Evolutionary conservation across 2,888 invertebrate species (phyloP), one percentile per base, ranked within the genome.

Genomic region (Eupithecia dodoneata): DNA sequence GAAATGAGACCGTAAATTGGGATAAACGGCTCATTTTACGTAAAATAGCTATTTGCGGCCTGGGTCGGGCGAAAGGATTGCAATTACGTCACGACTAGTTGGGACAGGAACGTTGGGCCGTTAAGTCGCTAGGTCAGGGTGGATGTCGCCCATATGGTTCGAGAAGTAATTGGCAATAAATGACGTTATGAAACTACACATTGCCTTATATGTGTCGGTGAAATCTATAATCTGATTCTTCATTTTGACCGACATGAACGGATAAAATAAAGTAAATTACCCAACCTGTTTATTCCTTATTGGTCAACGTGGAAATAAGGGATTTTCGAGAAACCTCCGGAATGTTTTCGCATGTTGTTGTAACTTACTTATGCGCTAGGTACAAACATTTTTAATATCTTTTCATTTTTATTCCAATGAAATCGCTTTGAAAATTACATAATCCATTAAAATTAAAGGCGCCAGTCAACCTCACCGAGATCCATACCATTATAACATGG

Each of bases 1-100:
- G 87, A 88, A 85, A 88, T 88, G 80, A 82, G 80, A 76, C 78
- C 75, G 79, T 85, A 85, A 86, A 85, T 84, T 79, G 78, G 71
- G 49, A 79, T 79, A 80, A 78, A 78, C 76, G 70, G 80, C 63
- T 79, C 76, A 78, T 81, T 81, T 79, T 73, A 77, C 76, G 79
- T 84, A 80, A 86, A 83, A 84, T 85, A 83, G 77, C 81, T 78
- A 78, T 84, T 81, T 84, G 78, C 73, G 78, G 78, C 67, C 10
- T 49, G 49, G 71, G 72, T 67, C 69, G 41, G 72, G 74, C 72
- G 72, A 74, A 74, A 79, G 74, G 74, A 76, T 72, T 71, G 75
- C 75, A 73, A 78, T 78, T 75, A 76, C 78, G 71, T 41, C 47
- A 70, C 66, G 75, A 76, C 73, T 78, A 79, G 76, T 79, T 76